These are phyloP conservation scores for Paedocypris sp. DNA, from an alignment of 2,113 vertebrate genomes.

Conservation along the genomic window DNA sequence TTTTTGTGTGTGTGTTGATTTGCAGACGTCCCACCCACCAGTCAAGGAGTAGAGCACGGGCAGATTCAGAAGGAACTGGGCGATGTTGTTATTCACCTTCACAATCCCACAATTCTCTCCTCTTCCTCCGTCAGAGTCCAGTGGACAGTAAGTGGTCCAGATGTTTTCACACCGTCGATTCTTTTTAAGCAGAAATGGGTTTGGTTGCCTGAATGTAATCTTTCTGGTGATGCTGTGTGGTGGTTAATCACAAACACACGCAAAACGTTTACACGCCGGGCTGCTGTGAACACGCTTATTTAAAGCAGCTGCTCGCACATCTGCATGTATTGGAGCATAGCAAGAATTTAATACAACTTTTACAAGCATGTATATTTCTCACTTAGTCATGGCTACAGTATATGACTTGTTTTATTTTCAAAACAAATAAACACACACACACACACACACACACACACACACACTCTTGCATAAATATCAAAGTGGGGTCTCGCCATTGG, in stretches of 20 bases:
- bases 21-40: conserved; percentile 89
- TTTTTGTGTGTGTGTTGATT: conserved; percentile 9
- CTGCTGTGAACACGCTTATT: conserved; percentile 46
- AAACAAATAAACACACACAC: no score
- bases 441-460: no score
- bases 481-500: no score
- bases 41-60: conserved; percentile 93
- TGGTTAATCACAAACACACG: no score
- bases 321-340: conserved; percentile 45
- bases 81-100: conserved; percentile 85
- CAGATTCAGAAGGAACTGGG: conserved; percentile 92
- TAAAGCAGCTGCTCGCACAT: conserved; percentile 57
- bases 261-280: no score
- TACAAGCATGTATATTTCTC: conserved; percentile 43
- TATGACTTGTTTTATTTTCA: no score
- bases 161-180: no score
- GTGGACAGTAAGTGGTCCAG: conserved; percentile 98
- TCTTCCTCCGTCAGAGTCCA: conserved; percentile 93
- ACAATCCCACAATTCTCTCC: conserved; percentile 93
- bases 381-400: conserved; percentile 8
- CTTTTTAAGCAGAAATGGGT: background rate
- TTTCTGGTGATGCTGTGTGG: no score
- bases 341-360: conserved; percentile 52
- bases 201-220: no score
- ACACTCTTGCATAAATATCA: no score